phyloP scores from a whole-genome alignment of 2,888 invertebrate species.

The Pachycephus smyrnensis region DNA sequence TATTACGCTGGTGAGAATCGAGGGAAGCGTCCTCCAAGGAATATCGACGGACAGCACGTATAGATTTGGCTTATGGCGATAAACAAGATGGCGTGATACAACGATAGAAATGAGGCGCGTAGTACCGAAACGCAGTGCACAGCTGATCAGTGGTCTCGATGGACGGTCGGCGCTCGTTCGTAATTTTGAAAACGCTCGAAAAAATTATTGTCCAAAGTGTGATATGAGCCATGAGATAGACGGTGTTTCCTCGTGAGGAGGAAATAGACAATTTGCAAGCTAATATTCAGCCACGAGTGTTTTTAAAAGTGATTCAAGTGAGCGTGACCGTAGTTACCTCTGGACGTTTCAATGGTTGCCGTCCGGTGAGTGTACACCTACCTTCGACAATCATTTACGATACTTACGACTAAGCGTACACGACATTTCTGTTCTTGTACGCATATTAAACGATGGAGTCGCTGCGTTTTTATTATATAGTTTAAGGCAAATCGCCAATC shows the following conservation, averaged over 20 bases:
- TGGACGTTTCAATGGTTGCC: constrained; percentile 55
- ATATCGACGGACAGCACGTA: not conserved
- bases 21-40: not conserved
- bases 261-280: not conserved
- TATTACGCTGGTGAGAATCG: not conserved
- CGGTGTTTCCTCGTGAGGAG: not conserved
- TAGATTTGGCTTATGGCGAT: not conserved
- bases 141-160: constrained; percentile 58
- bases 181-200: constrained; percentile 24
- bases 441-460: not conserved
- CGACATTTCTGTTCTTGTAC: not conserved
- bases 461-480: not conserved
- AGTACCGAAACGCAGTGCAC: constrained; percentile 45
- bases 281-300: constrained; percentile 10
- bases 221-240: constrained; percentile 1
- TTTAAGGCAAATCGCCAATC: not conserved
- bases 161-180: constrained; percentile 48
- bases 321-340: constrained; percentile 35
- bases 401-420: not conserved
- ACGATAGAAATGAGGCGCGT: not conserved
- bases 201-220: not conserved
- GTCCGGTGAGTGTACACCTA: constrained; percentile 52
- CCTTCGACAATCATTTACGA: constrained; percentile 28
- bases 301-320: constrained; percentile 23
- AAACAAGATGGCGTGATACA: not conserved